phyloP scores from a whole-genome alignment of 2,888 invertebrate genomes.

The Ochlodes sylvanus region DNA sequence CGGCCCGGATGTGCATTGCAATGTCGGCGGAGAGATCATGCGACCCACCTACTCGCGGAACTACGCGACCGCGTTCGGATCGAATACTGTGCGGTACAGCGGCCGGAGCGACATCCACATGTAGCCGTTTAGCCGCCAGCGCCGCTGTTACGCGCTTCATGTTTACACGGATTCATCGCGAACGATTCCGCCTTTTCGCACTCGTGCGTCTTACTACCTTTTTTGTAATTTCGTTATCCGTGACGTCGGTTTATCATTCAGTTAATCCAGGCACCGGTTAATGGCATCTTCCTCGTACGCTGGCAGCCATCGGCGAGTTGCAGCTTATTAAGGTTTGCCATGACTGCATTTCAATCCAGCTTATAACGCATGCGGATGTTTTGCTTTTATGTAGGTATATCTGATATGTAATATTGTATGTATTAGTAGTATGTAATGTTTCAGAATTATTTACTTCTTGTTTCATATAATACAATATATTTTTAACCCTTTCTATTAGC shows the following conservation, averaged over 20 bases:
- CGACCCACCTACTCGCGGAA: slow-evolving; percentile 68
- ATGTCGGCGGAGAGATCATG: slow-evolving; percentile 71
- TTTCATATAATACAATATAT: too few species aligned
- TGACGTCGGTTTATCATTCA: slow-evolving; percentile 31
- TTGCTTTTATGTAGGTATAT: not conserved
- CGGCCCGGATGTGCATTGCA: slow-evolving; percentile 82
- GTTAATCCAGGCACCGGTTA: slow-evolving; percentile 6
- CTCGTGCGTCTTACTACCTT: not conserved
- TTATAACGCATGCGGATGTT: slow-evolving; percentile 8
- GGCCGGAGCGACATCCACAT: slow-evolving; percentile 38
- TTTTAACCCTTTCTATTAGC: too few species aligned
- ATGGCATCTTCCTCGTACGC: slow-evolving; percentile 29
- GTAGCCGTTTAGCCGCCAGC: too few species aligned
- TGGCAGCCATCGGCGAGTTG: slow-evolving; percentile 37
- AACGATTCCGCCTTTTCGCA: slow-evolving; percentile 30
- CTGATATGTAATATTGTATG: not conserved
- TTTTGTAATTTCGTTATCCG: slow-evolving; percentile 39
- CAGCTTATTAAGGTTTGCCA: slow-evolving; percentile 40
- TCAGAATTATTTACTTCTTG: too few species aligned
- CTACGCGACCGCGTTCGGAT: slow-evolving; percentile 54
- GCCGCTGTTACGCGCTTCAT: slow-evolving; percentile 41
- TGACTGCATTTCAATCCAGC: slow-evolving; percentile 12
- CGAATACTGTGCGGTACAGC: slow-evolving; percentile 46
- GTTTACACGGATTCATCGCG: slow-evolving; percentile 34
- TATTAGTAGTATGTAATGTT: too few species aligned